Percentiles rank a stretch among this genome's conserved stretches.
Conservation (phyloP, 2,888 invertebrate genomes). For the Caenorhabditis auriculariae region DNA sequence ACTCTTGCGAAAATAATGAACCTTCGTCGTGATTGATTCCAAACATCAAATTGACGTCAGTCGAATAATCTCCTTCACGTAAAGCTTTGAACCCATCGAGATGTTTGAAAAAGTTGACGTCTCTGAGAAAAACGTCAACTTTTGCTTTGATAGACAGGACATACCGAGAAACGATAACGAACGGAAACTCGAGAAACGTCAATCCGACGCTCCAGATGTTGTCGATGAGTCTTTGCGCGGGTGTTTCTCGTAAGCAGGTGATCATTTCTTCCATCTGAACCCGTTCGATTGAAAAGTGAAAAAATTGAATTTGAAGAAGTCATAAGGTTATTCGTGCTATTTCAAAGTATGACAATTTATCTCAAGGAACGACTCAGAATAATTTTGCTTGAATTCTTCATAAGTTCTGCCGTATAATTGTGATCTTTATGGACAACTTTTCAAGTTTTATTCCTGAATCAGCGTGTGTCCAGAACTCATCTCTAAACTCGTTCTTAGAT, state of each 20-base stretch:
- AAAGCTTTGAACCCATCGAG: conserved; percentile 60
- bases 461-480: too few relatives aligned
- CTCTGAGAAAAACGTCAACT: conserved; percentile 7
- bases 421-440: too few relatives aligned
- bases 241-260: conserved; percentile 43
- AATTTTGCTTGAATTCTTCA: too few relatives aligned
- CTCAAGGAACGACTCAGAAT: too few relatives aligned
- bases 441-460: too few relatives aligned
- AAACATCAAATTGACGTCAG: conserved; percentile 84
- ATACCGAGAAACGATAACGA: conserved; percentile 55
- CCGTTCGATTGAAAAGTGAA: too few relatives aligned
- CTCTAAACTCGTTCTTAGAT: too few relatives aligned
- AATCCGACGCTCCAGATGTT: conserved; percentile 57
- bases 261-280: conserved; percentile 42
- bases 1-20: background rate
- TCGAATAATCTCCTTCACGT: conserved; percentile 78
- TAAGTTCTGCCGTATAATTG: too few relatives aligned
- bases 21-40: conserved; percentile 95
- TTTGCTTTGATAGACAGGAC: background rate
- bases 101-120: conserved; percentile 52
- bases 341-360: too few relatives aligned
- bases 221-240: conserved; percentile 57
- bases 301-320: too few relatives aligned
- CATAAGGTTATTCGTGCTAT: too few relatives aligned
- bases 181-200: conserved; percentile 61